Evolutionary conservation across 2,797 vertebrate genomes (phyloP), one percentile per base, ranked within the genome.

Genomic region (Aeoliscus strigatus): DNA sequence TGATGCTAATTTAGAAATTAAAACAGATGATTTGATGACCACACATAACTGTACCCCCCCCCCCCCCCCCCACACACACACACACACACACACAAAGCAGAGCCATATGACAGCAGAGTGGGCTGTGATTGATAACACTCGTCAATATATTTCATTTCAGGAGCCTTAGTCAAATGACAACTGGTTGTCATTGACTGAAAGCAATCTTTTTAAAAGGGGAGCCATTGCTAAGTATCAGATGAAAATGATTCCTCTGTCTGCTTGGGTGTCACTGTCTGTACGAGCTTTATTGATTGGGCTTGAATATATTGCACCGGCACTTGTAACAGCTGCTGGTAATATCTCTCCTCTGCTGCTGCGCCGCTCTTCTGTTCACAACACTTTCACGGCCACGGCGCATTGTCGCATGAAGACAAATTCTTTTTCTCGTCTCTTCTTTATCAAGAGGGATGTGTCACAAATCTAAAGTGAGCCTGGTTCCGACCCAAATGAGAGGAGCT

Each of bases 161-260:
- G 46, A 68, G 87, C 81, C 79, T 81, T 83, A 90, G 87, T 86
- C 89, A 86, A 92, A 92, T 90, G 90, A 93, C 91, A 90, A 90
- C 85, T 84, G 81, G 85, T 86, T 90, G 90, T 89, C 88, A 89
- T 83, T 92, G 90, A 91, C 89, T 88, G 88, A 89, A 93, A 91
- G 89, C 90, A 93, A 96, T 94, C 91, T 91, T 89, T 94, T 94
- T 94, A 91, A 94, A 93, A 92, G 88, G 88, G 83, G 86, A 86
- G 90, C 86, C 81, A 85, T 88, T 90, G 85, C 89, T 92, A 91
- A 91, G 87, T 92, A 92, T 93, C 90, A 91, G 87, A 93, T 84
- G 88, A 90, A 94, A 91, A 91, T 90, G 80, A 91, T 90, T 88
- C 89, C 75, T 86, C 88, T 88, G 86, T 88, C 87, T 88, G 90